Base-by-base conservation (phyloP, 1,140 invertebrate genomes). In the Rhynchophorus ferrugineus region DNA sequence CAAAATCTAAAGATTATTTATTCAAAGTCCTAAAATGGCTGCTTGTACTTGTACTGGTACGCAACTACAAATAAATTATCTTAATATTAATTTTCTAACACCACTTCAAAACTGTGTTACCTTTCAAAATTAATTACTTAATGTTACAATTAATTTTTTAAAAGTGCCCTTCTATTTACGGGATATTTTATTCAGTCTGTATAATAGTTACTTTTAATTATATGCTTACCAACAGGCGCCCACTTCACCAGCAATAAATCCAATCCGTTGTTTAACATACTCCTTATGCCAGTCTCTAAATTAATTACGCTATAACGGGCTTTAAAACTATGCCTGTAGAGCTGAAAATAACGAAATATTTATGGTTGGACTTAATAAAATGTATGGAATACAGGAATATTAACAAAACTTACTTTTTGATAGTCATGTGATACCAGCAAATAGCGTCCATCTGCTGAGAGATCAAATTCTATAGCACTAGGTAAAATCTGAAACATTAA, bases 181-280 rank as follows among this genome's bases (percentile, higher is more conserved):
- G n/a, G 5, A 29, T 29, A 29, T 29, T 5, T 5, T 29, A 29
- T 29, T 29, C 11, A 6, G 24, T 29, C 24, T 29, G 11, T 29
- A 19, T 16, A 46, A 19, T 46, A 33, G 36, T 36, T 9, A 36
- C 18, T 22, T 13, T 17, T 37, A 13, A 39, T 3, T 5, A 3
- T 1, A 20, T 33, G 33, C 34, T 45, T 53, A 6, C 81, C 82
- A 0, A 70, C 64, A 0, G 87, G 85, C 0, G 81, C 80, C 87
- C 88, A 92, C 1, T 73, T 70, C 22, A 80, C 83, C 55, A 84
- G 75, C 58, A 57, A 54, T 17, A 64, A 51, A 39, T 46, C 73
- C 74, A 43, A 6, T 3, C 50, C 34, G 17, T 21, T 46, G 9
- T 36, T n/a, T 18, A 71, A 69, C 2, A 79, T 73, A 37, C 74